Evolutionary conservation across 2,113 vertebrate genomes (phyloP).

Genomic region (Pitta sordida): DNA sequence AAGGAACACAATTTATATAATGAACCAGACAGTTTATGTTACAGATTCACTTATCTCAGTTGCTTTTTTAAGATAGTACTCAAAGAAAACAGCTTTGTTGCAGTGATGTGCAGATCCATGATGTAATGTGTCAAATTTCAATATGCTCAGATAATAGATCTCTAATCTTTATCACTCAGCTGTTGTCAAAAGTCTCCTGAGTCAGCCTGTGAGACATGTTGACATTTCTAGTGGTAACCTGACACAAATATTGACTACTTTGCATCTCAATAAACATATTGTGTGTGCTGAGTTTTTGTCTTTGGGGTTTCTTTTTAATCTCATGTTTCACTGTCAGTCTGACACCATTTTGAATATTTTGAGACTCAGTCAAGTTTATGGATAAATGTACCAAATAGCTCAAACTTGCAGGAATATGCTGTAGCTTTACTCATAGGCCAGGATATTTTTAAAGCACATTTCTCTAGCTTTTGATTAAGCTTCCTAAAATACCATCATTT

Average conservation of each 20-base stretch:
- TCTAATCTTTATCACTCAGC: not conserved
- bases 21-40: slow-evolving; percentile 1
- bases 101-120: not conserved
- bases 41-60: not conserved
- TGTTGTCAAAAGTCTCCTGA: not conserved
- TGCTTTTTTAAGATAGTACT: not conserved
- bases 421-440: not conserved
- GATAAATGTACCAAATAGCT: not conserved
- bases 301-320: not conserved
- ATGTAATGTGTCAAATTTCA: not conserved
- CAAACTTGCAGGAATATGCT: not conserved
- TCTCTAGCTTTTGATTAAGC: not conserved
- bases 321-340: not conserved
- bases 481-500: not conserved
- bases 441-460: not conserved
- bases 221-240: not conserved
- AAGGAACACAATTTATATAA: slow-evolving; percentile 2
- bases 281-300: not conserved
- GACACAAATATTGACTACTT: not conserved
- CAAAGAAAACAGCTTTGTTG: not conserved
- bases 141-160: slow-evolving; percentile 7
- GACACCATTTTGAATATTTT: not conserved
- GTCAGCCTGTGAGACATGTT: not conserved
- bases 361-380: not conserved
- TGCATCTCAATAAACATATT: not conserved